Base-by-base conservation (phyloP, 2,797 vertebrate genomes). In the Aphelocoma californica region DNA sequence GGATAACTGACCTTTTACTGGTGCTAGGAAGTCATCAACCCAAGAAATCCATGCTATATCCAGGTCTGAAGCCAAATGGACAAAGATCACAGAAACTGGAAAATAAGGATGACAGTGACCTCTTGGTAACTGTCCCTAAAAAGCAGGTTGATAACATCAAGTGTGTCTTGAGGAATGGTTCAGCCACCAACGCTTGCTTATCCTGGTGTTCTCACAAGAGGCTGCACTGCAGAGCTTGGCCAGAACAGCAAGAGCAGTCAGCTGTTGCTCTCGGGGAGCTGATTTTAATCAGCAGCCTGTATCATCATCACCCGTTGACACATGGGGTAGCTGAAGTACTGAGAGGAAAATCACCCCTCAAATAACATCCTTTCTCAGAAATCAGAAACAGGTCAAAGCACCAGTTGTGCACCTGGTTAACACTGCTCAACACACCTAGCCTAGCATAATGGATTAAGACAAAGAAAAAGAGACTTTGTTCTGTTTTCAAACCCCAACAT, bases 11-110 rank as follows among this genome's bases (percentile, higher is more conserved):
- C 91, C 85, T 91, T 61, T 25, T 4, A 57, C 54, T 61, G 31
- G 44, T 75, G 70, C 84, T 92, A 95, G 86, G 82, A 96, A 96
- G 88, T 66, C 77, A 81, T 94, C 90, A 91, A 70, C 88, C 62
- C 66, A 42, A 95, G 87, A 94, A 95, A 84, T 84, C 66, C 12
- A 0, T 72, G 73, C 48, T 83, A 25, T 40, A 92, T 48, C 70
- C 92, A 94, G 51, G n/a, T 94, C 88, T 88, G 86, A 93, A 93
- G 92, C 92, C 96, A 95, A 89, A 95, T 92, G 95, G 93, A 95
- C 62, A 88, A 70, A 75, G 80, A 92, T 93, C 90, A 95, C 66
- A 96, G 82, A 94, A 92, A 86, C 32, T 28, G 58, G 70, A 81
- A 90, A 80, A 94, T 86, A 88, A 79, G 56, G 80, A 93, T 92